Evolutionary conservation across 2,888 invertebrate genomes (phyloP), one percentile per base, ranked within the genome.

Genomic region (Ditula angustiorana): DNA sequence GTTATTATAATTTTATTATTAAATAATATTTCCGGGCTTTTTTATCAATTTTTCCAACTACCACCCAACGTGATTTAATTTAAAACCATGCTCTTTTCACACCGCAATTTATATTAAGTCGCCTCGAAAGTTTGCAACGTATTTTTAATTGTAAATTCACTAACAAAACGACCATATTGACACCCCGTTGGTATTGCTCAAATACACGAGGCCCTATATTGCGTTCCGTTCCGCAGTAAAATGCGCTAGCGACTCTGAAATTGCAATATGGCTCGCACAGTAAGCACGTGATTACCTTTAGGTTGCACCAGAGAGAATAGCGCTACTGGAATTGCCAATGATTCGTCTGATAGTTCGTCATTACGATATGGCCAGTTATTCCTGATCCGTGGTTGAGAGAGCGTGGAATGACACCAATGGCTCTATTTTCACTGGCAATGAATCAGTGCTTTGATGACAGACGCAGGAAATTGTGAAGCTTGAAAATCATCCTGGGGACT

Each of bases 191-290:
- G 16, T n/a, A 10, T 23, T 30, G 24, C 53, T 35, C 16, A 53
- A 59, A 24, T 53, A 46, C 47, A 10, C 35, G 13, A 44, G 63
- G 63, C 46, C 35, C 35, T 62, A 59, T 64, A 64, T 73, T 75
- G 71, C 68, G 67, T 72, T 72, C 57, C 71, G 67, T 70, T 65
- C 71, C 70, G 73, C 75, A 69, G 75, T 75, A 79, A 82, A 83
- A 76, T 79, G 75, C 77, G 74, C 76, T 68, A 74, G 79, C 76
- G 79, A 82, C 81, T 79, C 77, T 73, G 67, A 82, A 83, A 82
- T 78, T 82, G 86, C 86, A 87, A 87, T 86, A 85, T 82, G 73
- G 77, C 76, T 74, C 73, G 75, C 73, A 75, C 74, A 67, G 77
- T 80, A 80, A 84, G 79, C 83, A 80, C 78, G 75, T 81, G 80